Evolutionary conservation across 1,140 invertebrate species (phyloP).

Genomic region (Nilaparvata lugens): DNA sequence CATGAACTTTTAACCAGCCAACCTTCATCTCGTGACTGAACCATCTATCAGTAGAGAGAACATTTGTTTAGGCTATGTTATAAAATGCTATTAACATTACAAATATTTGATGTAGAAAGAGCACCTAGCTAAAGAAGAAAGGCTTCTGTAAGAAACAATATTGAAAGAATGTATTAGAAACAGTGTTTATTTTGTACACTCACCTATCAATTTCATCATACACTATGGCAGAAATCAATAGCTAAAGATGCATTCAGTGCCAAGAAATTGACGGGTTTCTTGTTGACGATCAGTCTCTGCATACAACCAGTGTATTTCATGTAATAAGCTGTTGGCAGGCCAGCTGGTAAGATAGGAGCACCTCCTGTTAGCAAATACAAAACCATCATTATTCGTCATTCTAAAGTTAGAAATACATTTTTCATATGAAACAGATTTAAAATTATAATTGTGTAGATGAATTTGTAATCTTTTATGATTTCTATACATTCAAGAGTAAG

Average conservation of each 20-base stretch:
- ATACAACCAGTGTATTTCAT: conserved; percentile 17
- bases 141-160: too few relatives aligned
- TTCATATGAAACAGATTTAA: background rate
- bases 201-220: conserved; percentile 3
- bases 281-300: conserved; percentile 13
- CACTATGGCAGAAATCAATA: conserved; percentile 7
- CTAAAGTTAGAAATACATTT: too few relatives aligned
- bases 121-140: too few relatives aligned
- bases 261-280: conserved; percentile 13
- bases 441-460: too few relatives aligned
- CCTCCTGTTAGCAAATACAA: conserved; percentile 11
- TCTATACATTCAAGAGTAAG: background rate
- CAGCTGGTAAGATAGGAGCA: conserved; percentile 12
- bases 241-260: conserved; percentile 9
- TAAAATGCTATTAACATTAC: too few relatives aligned
- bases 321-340: conserved; percentile 18
- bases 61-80: too few relatives aligned
- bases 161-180: too few relatives aligned
- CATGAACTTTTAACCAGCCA: too few relatives aligned
- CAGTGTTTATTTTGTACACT: too few relatives aligned
- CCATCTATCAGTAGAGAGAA: too few relatives aligned
- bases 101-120: too few relatives aligned
- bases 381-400: background rate
- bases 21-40: too few relatives aligned
- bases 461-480: background rate